Evolutionary conservation across 2,113 vertebrate species (phyloP), one percentile per base, ranked within the genome.

Genomic region (Hiodon alosoides): DNA sequence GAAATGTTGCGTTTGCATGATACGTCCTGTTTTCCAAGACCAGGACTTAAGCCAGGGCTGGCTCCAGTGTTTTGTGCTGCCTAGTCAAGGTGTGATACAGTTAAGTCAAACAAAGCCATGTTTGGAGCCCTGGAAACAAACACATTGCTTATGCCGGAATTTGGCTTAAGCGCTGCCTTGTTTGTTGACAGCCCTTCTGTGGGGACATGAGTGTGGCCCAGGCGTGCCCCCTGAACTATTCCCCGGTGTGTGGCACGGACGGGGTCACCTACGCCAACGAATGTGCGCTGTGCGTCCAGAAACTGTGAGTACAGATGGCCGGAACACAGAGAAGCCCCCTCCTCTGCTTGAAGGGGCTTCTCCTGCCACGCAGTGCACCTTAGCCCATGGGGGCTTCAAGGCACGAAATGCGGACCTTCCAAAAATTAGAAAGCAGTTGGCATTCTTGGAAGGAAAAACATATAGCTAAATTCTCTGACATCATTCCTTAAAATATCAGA

Each of bases 241-340:
- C 86, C 53, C 93, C 92, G 0, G 84, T 93, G 53, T 93, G 92
- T 13, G 93, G 91, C 47, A 92, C 82, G 0, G 81, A 94, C 0
- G 84, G 91, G 6, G 71, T 84, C 58, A 91, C 91, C 4, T 93
- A 93, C 0, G 67, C 85, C 52, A 94, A 90, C 6, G 91, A 93
- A 74, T 93, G 93, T 61, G 64, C 83, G 31, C 89, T 93, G 60
- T 93, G 93, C 81, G 80, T 89, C 78, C 79, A 87, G 78, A 79
- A 81, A 69, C 78, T 86, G 88, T 88, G 65, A 87, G 85, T 86
- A 52, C 14, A n/a, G 16, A 17, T 1, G 17, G 9, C 17, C 11
- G n/a, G 31, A 0, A 31, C 31, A 0, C 31, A 31, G 31, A 31
- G 31, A 31, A 31, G 31, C 31, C 31, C 31, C 31, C 31, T 31